Base-by-base conservation (phyloP, 2,888 invertebrate genomes). In the Lepas anatifera region DNA sequence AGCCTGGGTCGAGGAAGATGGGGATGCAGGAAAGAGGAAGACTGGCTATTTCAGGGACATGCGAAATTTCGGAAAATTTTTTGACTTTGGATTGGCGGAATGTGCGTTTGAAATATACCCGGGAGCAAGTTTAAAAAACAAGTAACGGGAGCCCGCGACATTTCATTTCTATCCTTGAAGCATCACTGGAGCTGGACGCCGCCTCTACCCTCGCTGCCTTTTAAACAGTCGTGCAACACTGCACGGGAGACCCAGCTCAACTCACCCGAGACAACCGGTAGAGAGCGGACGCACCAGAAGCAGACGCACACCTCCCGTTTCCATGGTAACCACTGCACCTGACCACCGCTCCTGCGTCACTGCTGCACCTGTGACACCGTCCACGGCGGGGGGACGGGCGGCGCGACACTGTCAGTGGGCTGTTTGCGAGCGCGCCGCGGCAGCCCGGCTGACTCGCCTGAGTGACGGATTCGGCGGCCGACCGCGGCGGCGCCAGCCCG, bases 251-350 rank as follows among this genome's bases (percentile, higher is more conserved):
- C 37, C 22, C 27, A 39, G 67, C 25, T 41, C 27, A 43, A 22
- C 27, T 18, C n/a, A 67, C 37, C n/a, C n/a, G n/a, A n/a, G n/a
- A n/a, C n/a, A n/a, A n/a, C n/a, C n/a, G 41, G n/a, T 8, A 39
- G 67, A 25, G n/a, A 67, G 67, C n/a, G 67, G 41, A 8, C 32
- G 67, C 41, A 46, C 43, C 67, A 27, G n/a, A 7, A 46, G 67
- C 67, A 50, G 50, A 22, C 37, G 67, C 67, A 67, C 43, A 22
- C 46, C 43, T n/a, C 29, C 43, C 18, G 46, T n/a, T 29, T 43
- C 27, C 67, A 46, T 46, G 27, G 67, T 13, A n/a, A 32, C 66
- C n/a, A 32, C 66, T n/a, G 66, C 32, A n/a, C 39, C 37, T 22
- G 37, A 11, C 37, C 37, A n/a, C 32, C 29, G 29, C 66, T 32